These are phyloP conservation scores for Drosophila nigritarsus DNA, from an alignment of 2,888 invertebrate genomes.

Conservation along the genomic window DNA sequence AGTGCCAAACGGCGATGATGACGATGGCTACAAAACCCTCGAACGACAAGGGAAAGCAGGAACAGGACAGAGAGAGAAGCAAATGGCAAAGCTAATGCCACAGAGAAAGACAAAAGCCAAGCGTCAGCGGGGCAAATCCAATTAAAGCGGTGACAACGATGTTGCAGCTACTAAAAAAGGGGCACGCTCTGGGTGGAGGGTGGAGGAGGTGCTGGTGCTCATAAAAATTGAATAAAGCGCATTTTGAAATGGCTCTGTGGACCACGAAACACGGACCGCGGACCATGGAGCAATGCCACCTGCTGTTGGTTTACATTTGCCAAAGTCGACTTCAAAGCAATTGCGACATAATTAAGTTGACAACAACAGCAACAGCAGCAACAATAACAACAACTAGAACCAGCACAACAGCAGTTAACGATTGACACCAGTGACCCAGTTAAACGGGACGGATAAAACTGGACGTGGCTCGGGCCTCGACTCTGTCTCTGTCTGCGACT, in stretches of 20 bases:
- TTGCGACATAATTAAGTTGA: slow-evolving; percentile 79
- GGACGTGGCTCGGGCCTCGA: slow-evolving; percentile 38
- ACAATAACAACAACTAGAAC: slow-evolving; percentile 24
- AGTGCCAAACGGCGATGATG: slow-evolving; percentile 34
- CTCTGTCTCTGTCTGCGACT: slow-evolving; percentile 11
- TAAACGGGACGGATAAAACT: slow-evolving; percentile 60
- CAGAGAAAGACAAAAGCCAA: slow-evolving; percentile 55
- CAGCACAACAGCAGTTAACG: slow-evolving; percentile 52
- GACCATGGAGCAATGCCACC: slow-evolving; percentile 53
- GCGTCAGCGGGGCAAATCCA: slow-evolving; percentile 71
- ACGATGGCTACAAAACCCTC: slow-evolving; percentile 33
- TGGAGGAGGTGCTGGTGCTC: slow-evolving; percentile 22
- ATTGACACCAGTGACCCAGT: slow-evolving; percentile 79
- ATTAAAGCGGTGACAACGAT: slow-evolving; percentile 70
- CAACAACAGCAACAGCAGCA: slow-evolving; percentile 65
- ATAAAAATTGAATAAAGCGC: slow-evolving; percentile 77
- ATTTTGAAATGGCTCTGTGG: slow-evolving; percentile 64
- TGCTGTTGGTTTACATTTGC: slow-evolving; percentile 67
- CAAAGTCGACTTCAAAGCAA: slow-evolving; percentile 78
- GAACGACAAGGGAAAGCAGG: slow-evolving; percentile 20
- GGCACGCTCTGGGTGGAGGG: slow-evolving; percentile 2
- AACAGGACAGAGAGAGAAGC: background rate
- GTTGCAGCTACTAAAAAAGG: slow-evolving; percentile 70
- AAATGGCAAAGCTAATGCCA: slow-evolving; percentile 47
- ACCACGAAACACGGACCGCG: slow-evolving; percentile 15